Evolutionary conservation across 2,113 vertebrate species (phyloP), one percentile per base, ranked within the genome.

Genomic region (Epinephelus fuscoguttatus): DNA sequence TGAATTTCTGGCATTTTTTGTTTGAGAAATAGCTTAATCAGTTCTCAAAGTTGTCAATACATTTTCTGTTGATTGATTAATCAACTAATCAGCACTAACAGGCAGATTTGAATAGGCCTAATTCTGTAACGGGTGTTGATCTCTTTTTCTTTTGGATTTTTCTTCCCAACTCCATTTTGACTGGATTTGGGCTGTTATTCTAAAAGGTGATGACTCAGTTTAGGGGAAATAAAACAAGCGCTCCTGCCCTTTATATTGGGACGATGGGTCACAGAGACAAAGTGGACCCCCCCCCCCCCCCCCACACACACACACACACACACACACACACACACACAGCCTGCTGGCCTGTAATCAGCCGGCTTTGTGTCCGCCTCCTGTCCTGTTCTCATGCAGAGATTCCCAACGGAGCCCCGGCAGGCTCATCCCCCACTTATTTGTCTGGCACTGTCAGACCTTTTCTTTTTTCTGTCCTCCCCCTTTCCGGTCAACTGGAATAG

Each of bases 291-390:
- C 50, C 78, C 60, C 6, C 27, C 25, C 25, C n/a, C n/a, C n/a
- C n/a, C n/a, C n/a, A n/a, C n/a, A n/a, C n/a, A n/a, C n/a, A n/a
- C n/a, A n/a, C 25, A 25, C 8, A 8, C 19, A 55, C 52, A 53
- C 52, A 53, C 52, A 55, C 52, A 55, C 53, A 55, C 53, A 23
- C 55, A 40, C 85, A 60, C 88, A 66, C 81, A 63, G 76, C 62
- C 89, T 6, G 78, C 21, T 59, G 10, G 81, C 83, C 86, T 81
- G 82, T 91, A 90, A 93, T 91, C 93, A 93, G 85, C 79, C 68
- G 82, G 89, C 93, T 94, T 92, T 91, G 92, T 94, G 86, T 92
- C 84, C 85, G 23, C 84, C 89, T 85, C 85, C 89, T 27, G 77
- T 62, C 86, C 87, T 56, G 85, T 89, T 90, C 90, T 82, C 90